Evolutionary conservation across 2,888 invertebrate species (phyloP), one percentile per base, ranked within the genome.

Genomic region (Harpalus rufipes): DNA sequence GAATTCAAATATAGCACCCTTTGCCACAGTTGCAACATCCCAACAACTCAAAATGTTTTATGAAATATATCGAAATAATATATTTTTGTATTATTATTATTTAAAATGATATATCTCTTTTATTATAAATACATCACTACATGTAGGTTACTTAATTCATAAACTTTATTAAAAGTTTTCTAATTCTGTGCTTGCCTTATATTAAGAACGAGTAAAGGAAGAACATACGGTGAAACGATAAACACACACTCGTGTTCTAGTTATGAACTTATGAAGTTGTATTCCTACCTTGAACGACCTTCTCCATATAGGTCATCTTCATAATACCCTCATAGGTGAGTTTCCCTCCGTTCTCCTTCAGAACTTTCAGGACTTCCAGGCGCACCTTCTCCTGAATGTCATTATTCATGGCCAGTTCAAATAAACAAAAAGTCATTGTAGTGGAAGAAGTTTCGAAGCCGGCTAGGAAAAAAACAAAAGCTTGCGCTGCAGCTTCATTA

Each of bases 371-470:
- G 5, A 86, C 85, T 12, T 86, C 86, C 14, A 81, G 76, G n/a
- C 86, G 78, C 61, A 86, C 18, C 74, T 76, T 86, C 56, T 86
- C 84, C 80, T 86, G 86, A 59, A 84, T 84, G 4, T 63, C 76
- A 8, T 72, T 81, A 65, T 86, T 81, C 8, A 39, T 12, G 12
- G 84, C 79, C 25, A 85, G 63, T 80, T 85, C 85, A 51, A 84
- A 85, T 44, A 86, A 78, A 76, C 86, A 86, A 65, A 84, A 84
- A 14, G 84, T 84, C 81, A 84, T 81, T 44, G 84, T 81, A 5
- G 84, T 86, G 10, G 86, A 86, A 25, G 84, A 84, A 41, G 86
- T 86, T 65, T 86, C 86, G 56, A 84, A 86, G 8, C 86, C 86
- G 56, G 84, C 86, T 61, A 84, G 65, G 81, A 76, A 86, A 72